These are phyloP conservation scores for Microcaecilia unicolor DNA, from an alignment of 2,797 vertebrate species.

Conservation along the genomic window DNA sequence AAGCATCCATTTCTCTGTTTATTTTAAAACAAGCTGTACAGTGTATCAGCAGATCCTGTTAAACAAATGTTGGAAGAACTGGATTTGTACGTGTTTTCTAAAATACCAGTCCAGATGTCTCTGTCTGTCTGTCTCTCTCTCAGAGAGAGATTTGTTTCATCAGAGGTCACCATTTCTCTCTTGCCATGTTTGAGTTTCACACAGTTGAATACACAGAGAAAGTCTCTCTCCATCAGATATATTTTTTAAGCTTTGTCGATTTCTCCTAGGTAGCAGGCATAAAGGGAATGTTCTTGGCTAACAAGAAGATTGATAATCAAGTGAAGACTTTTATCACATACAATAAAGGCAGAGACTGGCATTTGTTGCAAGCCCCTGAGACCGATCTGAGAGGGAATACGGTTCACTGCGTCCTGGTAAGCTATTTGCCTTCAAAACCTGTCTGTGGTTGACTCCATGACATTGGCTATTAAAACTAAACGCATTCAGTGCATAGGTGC, in stretches of 20 bases:
- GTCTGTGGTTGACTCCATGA: no score
- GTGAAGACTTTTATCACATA: constrained; percentile 97
- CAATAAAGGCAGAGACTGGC: constrained; percentile 96
- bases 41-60: no score
- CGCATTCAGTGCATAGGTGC: neutral
- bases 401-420: constrained; percentile 80
- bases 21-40: no score
- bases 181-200: constrained; percentile 4
- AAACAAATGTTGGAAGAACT: no score
- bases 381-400: constrained; percentile 74
- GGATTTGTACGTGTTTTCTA: no score
- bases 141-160: no score
- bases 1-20: no score
- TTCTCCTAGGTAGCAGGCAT: constrained; percentile 93
- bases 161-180: neutral
- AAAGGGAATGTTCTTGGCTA: constrained; percentile 98
- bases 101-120: no score
- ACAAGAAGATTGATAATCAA: constrained; percentile 86
- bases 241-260: constrained; percentile 69
- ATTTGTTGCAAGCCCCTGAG: constrained; percentile 80
- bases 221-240: constrained; percentile 30
- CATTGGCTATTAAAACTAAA: neutral
- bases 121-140: no score
- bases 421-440: no score
- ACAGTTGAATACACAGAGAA: neutral